A percentile compares a stretch with the other conserved stretches of the same genome.
Conservation (phyloP, 2,888 invertebrate species). For the Operophtera brumata region DNA sequence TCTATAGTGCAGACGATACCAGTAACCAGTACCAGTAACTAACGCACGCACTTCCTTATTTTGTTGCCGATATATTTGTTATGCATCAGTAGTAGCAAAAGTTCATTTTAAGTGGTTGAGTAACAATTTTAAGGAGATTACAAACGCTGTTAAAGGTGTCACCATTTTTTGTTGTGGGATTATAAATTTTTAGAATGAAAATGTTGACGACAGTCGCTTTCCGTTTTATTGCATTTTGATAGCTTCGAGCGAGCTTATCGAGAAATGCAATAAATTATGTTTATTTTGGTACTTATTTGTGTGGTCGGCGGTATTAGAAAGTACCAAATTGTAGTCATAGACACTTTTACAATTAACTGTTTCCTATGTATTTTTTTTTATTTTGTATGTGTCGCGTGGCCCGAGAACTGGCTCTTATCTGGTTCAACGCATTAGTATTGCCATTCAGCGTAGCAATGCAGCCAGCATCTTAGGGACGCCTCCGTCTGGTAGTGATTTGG, state of each 20-base stretch:
- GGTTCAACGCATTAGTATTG: no score
- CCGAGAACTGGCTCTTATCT: no score
- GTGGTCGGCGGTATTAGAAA: background rate
- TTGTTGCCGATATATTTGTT: constrained; percentile 1
- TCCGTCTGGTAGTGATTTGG: no score
- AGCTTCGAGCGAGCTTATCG: constrained; percentile 16
- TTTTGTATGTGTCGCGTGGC: no score
- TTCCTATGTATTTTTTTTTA: no score
- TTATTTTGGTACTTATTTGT: constrained; percentile 9
- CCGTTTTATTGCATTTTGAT: constrained; percentile 32
- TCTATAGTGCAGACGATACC: no score
- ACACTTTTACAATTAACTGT: no score
- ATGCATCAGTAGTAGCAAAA: background rate
- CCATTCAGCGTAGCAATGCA: no score
- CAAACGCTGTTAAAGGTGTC: constrained; percentile 28
- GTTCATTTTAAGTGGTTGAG: constrained; percentile 11
- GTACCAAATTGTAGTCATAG: background rate
- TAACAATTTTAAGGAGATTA: constrained; percentile 25
- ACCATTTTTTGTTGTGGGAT: constrained; percentile 28
- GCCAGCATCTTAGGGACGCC: no score
- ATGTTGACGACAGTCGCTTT: constrained; percentile 26
- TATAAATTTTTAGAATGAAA: constrained; percentile 25
- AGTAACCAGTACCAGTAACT: no score
- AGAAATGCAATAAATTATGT: constrained; percentile 13
- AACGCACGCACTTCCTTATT: no score